phyloP scores from a whole-genome alignment of 2,888 invertebrate species.

The Tachina grossa region DNA sequence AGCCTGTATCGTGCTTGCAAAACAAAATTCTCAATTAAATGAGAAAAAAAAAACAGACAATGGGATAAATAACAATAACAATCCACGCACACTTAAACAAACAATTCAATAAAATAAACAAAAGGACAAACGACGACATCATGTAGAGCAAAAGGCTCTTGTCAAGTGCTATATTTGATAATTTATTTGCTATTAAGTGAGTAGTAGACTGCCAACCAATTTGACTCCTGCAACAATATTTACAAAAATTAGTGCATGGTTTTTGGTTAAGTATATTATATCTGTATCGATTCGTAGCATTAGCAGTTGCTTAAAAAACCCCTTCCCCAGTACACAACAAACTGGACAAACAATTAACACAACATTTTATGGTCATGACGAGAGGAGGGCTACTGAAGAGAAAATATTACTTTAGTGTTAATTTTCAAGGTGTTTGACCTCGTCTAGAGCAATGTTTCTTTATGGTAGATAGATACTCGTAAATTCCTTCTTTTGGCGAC shows the following conservation, averaged over 20 bases:
- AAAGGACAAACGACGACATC: slow-evolving; percentile 25
- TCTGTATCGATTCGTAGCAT: not conserved
- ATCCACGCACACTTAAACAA: not conserved
- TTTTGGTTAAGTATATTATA: not conserved
- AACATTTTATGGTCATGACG: slow-evolving; percentile 12
- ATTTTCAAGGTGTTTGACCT: slow-evolving; percentile 66
- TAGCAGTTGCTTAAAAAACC: not conserved
- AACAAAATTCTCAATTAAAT: slow-evolving; percentile 15
- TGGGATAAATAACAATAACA: slow-evolving; percentile 17
- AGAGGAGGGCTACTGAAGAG: not conserved
- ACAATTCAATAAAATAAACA: slow-evolving; percentile 18
- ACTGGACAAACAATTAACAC: slow-evolving; percentile 47
- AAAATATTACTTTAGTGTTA: slow-evolving; percentile 14
- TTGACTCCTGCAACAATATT: not conserved
- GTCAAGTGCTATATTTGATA: not conserved
- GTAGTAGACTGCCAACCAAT: not conserved
- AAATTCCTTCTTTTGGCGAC: slow-evolving; percentile 40
- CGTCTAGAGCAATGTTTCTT: slow-evolving; percentile 37
- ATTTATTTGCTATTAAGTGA: slow-evolving; percentile 14
- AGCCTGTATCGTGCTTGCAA: slow-evolving; percentile 31
- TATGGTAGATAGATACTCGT: not conserved
- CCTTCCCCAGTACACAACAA: not conserved
- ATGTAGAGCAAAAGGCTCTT: slow-evolving; percentile 30
- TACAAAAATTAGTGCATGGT: slow-evolving; percentile 1
- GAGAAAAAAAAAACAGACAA: slow-evolving; percentile 22